Percentiles rank a stretch among this genome's conserved stretches.
Conservation (phyloP, 2,797 vertebrate species). For the Thalassophryne amazonica region DNA sequence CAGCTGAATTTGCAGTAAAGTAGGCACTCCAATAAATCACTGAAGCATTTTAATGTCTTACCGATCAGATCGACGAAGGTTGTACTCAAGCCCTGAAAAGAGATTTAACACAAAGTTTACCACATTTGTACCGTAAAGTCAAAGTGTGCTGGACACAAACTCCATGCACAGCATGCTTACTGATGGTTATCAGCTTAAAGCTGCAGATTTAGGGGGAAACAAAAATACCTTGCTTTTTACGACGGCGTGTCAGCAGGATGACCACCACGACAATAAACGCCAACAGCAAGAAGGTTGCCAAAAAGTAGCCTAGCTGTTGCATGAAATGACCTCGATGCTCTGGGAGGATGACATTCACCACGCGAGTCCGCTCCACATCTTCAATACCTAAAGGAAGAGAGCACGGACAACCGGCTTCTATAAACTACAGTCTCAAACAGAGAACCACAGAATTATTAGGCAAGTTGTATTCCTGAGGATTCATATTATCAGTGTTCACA, state of each 20-base stretch:
- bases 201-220: no score
- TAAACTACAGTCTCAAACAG: not conserved
- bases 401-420: not conserved
- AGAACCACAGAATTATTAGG: not conserved
- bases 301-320: constrained; percentile 91
- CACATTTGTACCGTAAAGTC: not conserved
- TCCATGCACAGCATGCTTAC: not conserved
- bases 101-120: constrained; percentile 1
- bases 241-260: constrained; percentile 79
- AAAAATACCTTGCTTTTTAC: constrained; percentile 85
- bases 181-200: no score
- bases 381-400: constrained; percentile 73
- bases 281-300: constrained; percentile 88
- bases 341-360: constrained; percentile 91
- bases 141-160: not conserved
- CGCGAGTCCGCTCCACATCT: constrained; percentile 72
- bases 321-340: constrained; percentile 86
- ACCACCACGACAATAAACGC: constrained; percentile 81
- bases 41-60: constrained; percentile 62
- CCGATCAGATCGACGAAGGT: constrained; percentile 74
- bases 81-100: constrained; percentile 79
- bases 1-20: not conserved
- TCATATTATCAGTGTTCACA: no score
- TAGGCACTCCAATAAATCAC: not conserved
- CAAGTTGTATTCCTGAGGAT: no score